These are phyloP conservation scores for Danio aesculapii DNA, from an alignment of 2,797 vertebrate species.

Conservation along the genomic window DNA sequence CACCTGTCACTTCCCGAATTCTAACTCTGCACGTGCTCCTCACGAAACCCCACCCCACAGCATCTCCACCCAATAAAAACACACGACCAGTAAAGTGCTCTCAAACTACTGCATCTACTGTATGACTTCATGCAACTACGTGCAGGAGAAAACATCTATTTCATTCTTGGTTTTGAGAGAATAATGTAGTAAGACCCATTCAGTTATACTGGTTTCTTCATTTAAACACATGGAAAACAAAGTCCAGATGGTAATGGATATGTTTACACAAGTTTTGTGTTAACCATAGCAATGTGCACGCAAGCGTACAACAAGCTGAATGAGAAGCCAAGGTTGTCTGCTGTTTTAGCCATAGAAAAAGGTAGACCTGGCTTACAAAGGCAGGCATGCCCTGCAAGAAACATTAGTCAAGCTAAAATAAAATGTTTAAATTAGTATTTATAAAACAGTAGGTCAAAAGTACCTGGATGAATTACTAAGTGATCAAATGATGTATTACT, in stretches of 20 bases:
- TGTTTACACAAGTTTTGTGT: background rate
- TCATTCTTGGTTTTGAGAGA: background rate
- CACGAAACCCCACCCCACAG: background rate
- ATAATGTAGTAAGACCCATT: background rate
- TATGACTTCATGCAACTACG: no score
- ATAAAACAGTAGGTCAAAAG: no score
- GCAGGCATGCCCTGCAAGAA: background rate
- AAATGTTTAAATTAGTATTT: no score
- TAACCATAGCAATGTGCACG: background rate
- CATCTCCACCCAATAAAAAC: background rate
- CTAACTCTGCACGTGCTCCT: background rate
- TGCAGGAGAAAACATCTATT: background rate
- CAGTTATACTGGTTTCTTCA: background rate
- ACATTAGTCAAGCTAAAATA: no score
- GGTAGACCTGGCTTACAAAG: background rate
- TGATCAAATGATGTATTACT: no score
- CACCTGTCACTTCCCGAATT: background rate
- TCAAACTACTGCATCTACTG: background rate
- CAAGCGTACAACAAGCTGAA: background rate
- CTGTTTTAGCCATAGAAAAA: background rate
- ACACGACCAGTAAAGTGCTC: background rate
- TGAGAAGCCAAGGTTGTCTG: background rate
- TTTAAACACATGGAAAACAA: conserved; percentile 14
- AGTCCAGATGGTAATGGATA: background rate
- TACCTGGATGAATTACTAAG: no score